phyloP scores from a whole-genome alignment of 2,113 vertebrate genomes.

The Hepsetus odoe region DNA sequence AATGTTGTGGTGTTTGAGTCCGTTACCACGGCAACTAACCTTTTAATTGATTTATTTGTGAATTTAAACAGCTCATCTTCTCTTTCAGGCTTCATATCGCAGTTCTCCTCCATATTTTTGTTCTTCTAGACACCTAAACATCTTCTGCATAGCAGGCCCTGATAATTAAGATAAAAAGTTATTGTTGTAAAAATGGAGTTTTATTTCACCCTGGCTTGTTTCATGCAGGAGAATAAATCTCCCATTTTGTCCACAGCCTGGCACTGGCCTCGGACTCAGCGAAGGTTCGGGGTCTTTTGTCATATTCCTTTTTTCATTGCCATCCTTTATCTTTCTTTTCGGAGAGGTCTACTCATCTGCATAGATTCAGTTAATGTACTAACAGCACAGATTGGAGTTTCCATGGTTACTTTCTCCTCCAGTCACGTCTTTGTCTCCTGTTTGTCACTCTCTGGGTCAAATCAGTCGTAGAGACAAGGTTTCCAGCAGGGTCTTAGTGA shows the following conservation, averaged over 20 bases:
- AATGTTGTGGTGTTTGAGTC: slow-evolving; percentile 61
- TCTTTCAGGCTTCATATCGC: slow-evolving; percentile 66
- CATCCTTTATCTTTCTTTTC: not conserved
- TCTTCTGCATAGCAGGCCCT: not conserved
- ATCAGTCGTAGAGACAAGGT: not conserved
- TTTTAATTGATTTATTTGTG: slow-evolving; percentile 12
- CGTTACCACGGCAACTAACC: slow-evolving; percentile 58
- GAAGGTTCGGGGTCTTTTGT: not conserved
- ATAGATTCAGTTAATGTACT: not conserved
- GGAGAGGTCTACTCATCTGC: slow-evolving; percentile 8
- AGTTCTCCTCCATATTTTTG: not conserved
- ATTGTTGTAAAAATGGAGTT: not conserved
- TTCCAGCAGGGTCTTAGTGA: not conserved
- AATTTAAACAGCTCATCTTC: slow-evolving; percentile 58
- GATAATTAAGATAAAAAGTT: not conserved
- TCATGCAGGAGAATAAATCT: not conserved
- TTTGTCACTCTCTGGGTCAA: not conserved
- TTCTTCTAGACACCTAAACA: not conserved
- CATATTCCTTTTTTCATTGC: not conserved
- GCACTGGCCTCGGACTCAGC: not conserved
- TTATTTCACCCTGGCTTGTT: not conserved
- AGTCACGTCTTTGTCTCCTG: not conserved
- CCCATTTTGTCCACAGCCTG: not conserved
- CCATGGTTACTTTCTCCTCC: slow-evolving; percentile 7
- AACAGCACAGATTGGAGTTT: not conserved